Evolutionary conservation across 2,888 invertebrate genomes (phyloP).

Genomic region (Ethmia dodecea): DNA sequence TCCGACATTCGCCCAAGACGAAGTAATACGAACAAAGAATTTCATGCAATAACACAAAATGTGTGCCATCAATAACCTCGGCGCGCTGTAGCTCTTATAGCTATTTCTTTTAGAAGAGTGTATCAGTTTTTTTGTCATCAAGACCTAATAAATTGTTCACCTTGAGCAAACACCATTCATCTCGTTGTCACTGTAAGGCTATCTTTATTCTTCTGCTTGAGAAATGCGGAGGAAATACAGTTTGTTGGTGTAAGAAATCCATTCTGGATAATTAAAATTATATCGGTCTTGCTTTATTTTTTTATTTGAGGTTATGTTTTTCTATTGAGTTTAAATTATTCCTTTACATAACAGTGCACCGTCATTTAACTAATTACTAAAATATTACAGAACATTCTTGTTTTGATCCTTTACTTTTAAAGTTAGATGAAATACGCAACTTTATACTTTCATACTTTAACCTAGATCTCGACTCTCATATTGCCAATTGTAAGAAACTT

Average conservation of each 20-base stretch:
- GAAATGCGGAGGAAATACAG: conserved; percentile 40
- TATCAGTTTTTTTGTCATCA: conserved; percentile 23
- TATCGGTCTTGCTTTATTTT: conserved; percentile 36
- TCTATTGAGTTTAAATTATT: too few relatives aligned
- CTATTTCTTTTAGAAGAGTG: conserved; percentile 10
- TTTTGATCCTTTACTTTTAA: too few relatives aligned
- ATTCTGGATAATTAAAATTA: conserved; percentile 50
- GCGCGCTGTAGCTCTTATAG: neutral
- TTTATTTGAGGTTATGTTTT: conserved; percentile 16
- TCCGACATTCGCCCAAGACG: conserved; percentile 6
- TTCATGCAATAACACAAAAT: conserved; percentile 13
- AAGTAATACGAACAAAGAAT: conserved; percentile 9
- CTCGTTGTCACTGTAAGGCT: conserved; percentile 35
- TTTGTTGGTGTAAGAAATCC: conserved; percentile 45
- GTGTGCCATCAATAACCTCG: conserved; percentile 12
- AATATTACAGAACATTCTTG: too few relatives aligned
- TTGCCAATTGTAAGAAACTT: conserved; percentile 38
- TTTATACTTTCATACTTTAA: conserved; percentile 1
- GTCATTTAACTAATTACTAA: too few relatives aligned
- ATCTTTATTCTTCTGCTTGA: conserved; percentile 39
- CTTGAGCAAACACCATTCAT: conserved; percentile 47
- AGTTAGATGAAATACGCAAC: too few relatives aligned
- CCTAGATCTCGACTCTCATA: conserved; percentile 2
- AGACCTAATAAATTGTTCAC: conserved; percentile 40
- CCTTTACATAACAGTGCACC: too few relatives aligned